Base-by-base conservation (phyloP, 2,797 vertebrate genomes). In the Falco naumanni region DNA sequence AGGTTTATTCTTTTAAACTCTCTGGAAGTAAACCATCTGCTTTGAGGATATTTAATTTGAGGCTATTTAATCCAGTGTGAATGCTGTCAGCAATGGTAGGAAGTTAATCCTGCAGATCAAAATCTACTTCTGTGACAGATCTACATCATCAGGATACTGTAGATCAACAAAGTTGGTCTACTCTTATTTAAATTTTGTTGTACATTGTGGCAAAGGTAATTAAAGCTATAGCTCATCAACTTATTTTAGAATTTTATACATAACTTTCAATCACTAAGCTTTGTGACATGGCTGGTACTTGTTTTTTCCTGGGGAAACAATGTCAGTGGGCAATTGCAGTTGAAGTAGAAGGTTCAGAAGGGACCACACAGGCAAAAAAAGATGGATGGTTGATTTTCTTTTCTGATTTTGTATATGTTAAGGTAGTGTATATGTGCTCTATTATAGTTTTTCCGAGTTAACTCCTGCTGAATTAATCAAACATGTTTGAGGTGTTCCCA, bases 361-460 rank as follows among this genome's bases (percentile, higher is more conserved):
- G 39, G 7, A 88, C 10, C 3, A n/a, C 0, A 1, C 2, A 82
- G 13, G 11, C 2, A 31, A 59, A 54, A 69, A 65, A 68, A 70
- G 8, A 8, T 0, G 5, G 3, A 24, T 34, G 1, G 8, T 14
- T 69, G 60, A 0, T 56, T 81, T 34, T 4, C 6, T 51, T 59
- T 77, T 78, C 54, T 77, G 4, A 29, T 47, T 89, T 84, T 54
- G 11, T 26, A 14, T 24, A 11, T 41, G 41, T 34, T 66, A 89
- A 74, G 4, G 1, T 24, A 61, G 13, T 19, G 4, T 24, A 24
- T 48, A 57, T 66, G 4, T 70, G 22, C 28, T 31, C 37, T 53
- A 37, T 84, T 71, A 22, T 41, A 71, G 20, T 33, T 45, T 47
- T 43, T 1, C 19, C 47, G 22, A 87, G 12, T 70, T 87, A 71